phyloP scores from a whole-genome alignment of 2,888 invertebrate species.

The Orgyia antiqua region DNA sequence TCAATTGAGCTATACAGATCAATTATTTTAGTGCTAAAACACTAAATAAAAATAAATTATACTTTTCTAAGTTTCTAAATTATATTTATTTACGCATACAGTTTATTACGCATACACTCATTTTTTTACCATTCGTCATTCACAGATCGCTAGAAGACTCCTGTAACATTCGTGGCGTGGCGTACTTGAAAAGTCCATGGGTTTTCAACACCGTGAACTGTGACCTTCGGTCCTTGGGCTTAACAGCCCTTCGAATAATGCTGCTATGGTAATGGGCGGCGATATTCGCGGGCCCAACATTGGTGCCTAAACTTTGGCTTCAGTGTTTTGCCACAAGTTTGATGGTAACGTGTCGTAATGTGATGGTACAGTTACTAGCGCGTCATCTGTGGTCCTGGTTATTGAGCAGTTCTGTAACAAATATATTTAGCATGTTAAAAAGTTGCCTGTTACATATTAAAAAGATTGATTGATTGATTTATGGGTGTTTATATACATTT shows the following conservation, averaged over 20 bases:
- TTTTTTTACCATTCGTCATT: slow-evolving; percentile 33
- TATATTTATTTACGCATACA: too few relatives aligned
- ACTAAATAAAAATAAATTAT: slow-evolving; percentile 11
- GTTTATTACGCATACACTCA: too few relatives aligned
- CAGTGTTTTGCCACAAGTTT: slow-evolving; percentile 68
- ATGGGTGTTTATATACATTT: too few relatives aligned
- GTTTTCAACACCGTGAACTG: slow-evolving; percentile 61
- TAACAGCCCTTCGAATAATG: slow-evolving; percentile 43
- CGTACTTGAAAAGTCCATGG: slow-evolving; percentile 40
- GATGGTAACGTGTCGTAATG: slow-evolving; percentile 82
- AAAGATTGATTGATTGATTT: too few relatives aligned
- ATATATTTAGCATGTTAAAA: too few relatives aligned
- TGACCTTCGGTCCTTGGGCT: slow-evolving; percentile 32
- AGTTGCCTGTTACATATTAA: too few relatives aligned
- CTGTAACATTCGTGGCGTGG: slow-evolving; percentile 38
- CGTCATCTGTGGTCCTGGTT: slow-evolving; percentile 82
- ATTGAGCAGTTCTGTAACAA: slow-evolving; percentile 83
- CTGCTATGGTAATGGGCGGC: slow-evolving; percentile 45
- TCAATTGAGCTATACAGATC: slow-evolving; percentile 36
- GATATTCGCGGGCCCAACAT: slow-evolving; percentile 34
- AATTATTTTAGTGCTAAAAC: slow-evolving; percentile 17
- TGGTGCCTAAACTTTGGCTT: slow-evolving; percentile 60
- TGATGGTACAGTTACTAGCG: slow-evolving; percentile 85
- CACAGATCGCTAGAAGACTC: slow-evolving; percentile 38
- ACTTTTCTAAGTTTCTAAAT: slow-evolving; percentile 10